Conservation (phyloP, 1,140 invertebrate genomes). For the Cyphomyrmex costatus region DNA sequence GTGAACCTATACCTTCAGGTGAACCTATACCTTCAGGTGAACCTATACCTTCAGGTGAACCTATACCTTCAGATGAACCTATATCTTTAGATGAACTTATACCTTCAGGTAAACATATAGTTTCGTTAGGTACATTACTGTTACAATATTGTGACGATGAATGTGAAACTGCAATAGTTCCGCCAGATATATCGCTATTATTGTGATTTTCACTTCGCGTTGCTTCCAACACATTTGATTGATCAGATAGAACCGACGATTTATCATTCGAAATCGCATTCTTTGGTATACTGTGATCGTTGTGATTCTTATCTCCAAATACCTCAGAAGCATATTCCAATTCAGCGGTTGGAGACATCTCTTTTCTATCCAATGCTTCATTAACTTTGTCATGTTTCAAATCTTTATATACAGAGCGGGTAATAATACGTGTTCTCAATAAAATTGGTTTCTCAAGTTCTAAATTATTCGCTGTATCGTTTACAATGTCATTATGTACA, state of each 20-base stretch:
- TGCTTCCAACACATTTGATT: neutral
- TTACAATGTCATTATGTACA: neutral
- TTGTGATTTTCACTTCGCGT: neutral
- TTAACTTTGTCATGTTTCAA: neutral
- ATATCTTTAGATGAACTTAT: no score
- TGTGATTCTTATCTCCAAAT: neutral
- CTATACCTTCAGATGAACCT: no score
- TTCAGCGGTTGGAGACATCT: neutral
- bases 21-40: no score
- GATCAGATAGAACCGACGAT: neutral
- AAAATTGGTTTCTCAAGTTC: neutral
- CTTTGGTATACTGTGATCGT: neutral
- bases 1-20: no score
- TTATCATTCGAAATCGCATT: neutral
- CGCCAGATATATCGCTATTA: neutral
- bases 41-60: no score
- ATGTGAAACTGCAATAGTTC: neutral
- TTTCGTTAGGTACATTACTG: no score
- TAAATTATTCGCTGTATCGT: neutral
- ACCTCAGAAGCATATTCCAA: neutral
- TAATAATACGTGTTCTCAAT: neutral
- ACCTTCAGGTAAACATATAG: no score
- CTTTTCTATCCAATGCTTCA: neutral
- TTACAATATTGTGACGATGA: neutral
- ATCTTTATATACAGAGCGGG: neutral